Percentiles rank a stretch among this genome's conserved stretches.
These are phyloP conservation scores for Rhinoraja longicauda DNA, from an alignment of 2,797 vertebrate genomes.

Conservation along the genomic window DNA sequence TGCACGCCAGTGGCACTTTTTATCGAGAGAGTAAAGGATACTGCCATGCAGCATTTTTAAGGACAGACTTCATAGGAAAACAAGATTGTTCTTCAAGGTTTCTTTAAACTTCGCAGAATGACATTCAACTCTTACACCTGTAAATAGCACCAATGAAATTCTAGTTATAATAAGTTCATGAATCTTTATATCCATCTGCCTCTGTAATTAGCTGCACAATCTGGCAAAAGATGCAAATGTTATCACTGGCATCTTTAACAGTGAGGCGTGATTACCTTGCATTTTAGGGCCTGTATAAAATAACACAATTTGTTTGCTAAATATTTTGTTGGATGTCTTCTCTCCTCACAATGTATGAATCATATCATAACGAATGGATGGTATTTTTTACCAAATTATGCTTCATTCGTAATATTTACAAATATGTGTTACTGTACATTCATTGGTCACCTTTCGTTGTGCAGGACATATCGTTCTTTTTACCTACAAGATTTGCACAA, in stretches of 20 bases:
- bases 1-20: background rate
- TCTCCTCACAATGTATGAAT: background rate
- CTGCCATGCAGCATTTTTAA: background rate
- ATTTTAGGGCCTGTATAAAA: background rate
- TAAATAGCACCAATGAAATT: background rate
- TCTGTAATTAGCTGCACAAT: background rate
- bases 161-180: background rate
- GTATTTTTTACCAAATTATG: too few species aligned
- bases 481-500: too few species aligned
- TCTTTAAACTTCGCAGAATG: background rate
- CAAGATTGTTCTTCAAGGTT: background rate
- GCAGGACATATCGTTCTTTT: too few species aligned
- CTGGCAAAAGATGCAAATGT: background rate
- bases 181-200: slow-evolving; percentile 5
- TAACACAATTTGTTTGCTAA: background rate
- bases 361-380: background rate
- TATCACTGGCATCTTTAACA: background rate
- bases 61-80: background rate
- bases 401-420: too few species aligned
- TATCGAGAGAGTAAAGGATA: background rate
- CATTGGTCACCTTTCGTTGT: too few species aligned
- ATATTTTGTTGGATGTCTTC: background rate
- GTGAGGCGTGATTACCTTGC: background rate
- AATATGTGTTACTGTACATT: too few species aligned
- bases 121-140: background rate